Base-by-base conservation (phyloP, 2,113 vertebrate species). In the Xyrauchen texanus region DNA sequence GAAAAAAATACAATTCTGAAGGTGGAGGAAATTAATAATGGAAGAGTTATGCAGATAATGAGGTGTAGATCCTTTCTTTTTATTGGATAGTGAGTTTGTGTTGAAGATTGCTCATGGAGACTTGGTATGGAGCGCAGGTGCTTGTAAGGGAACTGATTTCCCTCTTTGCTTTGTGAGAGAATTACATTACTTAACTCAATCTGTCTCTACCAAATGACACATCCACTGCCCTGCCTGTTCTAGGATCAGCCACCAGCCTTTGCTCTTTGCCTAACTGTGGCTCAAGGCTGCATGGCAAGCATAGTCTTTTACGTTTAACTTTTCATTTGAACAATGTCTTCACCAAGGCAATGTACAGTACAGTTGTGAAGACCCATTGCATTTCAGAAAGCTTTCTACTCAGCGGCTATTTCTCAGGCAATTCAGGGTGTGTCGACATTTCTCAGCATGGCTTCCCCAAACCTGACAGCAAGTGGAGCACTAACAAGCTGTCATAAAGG, bases 101-200 rank as follows among this genome's bases (percentile, higher is more conserved):
- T 45, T 34, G 21, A 34, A 34, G 21, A 34, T 34, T 70, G 68
- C 76, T 49, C 47, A 34, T 13, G 45, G 52, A 55, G 55, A 61
- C 65, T 78, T 55, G 42, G 63, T 70, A 21, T 6, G 64, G 57
- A 77, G 64, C 47, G 4, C 74, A 75, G 64, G 45, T 80, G 74
- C 58, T 77, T 78, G 69, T 47, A 65, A 46, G 49, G 62, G 73
- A 80, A 77, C 72, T 82, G 68, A 76, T 77, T 68, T 53, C 44
- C 57, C 63, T 71, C 64, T 61, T 46, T 64, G 16, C 53, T 42
- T 77, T 34, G 42, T 57, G 63, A 64, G 68, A 68, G 67, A 78
- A 85, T 74, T 80, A 57, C 68, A 77, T 82, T 82, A 77, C 68
- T 67, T 69, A 47, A 44, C 61, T 76, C 61, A 65, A 65, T 76